Percentiles rank a stretch among this genome's conserved stretches.
Conservation (phyloP, 2,888 invertebrate species). For the Belgica antarctica region DNA sequence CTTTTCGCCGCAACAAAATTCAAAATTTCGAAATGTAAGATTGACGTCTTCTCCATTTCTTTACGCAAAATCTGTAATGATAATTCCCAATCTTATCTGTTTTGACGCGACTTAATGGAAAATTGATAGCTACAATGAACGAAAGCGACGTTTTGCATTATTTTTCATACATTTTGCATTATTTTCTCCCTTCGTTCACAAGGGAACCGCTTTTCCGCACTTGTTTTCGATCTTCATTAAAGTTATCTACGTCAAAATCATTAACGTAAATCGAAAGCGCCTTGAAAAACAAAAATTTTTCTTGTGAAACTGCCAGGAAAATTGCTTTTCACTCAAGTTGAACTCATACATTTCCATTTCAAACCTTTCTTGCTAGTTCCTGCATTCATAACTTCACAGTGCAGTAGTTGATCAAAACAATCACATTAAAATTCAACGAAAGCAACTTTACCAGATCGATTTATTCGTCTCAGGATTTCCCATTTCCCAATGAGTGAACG, state of each 20-base stretch:
- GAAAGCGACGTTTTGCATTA: too few species aligned
- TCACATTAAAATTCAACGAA: background rate
- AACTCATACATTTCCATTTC: conserved; percentile 2
- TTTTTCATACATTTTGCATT: too few species aligned
- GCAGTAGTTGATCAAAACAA: background rate
- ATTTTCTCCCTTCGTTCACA: too few species aligned
- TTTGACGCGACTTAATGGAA: too few species aligned
- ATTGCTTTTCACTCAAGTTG: background rate
- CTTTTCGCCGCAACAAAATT: too few species aligned
- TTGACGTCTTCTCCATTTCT: too few species aligned
- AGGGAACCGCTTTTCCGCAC: conserved; percentile 6
- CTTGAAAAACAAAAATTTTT: background rate
- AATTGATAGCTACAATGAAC: too few species aligned
- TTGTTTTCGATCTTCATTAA: conserved; percentile 25
- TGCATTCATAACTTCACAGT: too few species aligned
- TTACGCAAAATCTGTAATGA: too few species aligned
- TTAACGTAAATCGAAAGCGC: conserved; percentile 39
- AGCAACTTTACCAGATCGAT: conserved; percentile 16
- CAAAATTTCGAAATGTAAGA: too few species aligned
- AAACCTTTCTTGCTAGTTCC: too few species aligned
- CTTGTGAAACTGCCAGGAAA: background rate
- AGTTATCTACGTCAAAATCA: conserved; percentile 36
- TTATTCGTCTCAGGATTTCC: background rate
- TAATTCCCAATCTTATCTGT: too few species aligned
- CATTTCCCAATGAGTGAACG: background rate